Percentiles rank a stretch among this genome's conserved stretches.
Evolutionary conservation across 2,113 vertebrate genomes (phyloP).

Genomic region (Microtus richardsoni): DNA sequence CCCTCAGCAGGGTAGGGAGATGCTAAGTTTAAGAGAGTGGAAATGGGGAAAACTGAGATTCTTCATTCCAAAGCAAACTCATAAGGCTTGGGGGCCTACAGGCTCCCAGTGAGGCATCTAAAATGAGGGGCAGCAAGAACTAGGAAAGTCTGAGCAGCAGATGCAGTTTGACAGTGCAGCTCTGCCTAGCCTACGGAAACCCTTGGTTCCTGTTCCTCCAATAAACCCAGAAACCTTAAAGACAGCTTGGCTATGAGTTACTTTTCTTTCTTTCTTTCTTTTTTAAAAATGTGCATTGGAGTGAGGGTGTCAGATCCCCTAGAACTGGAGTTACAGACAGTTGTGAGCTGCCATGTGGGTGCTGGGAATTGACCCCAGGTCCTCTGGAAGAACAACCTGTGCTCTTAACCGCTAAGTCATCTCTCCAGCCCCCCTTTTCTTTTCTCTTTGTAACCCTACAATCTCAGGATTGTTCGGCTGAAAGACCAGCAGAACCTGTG

Average conservation of each 20-base stretch:
- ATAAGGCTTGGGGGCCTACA: background rate
- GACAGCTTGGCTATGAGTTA: background rate
- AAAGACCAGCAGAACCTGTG: background rate
- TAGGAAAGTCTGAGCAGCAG: background rate
- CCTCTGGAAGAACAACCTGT: background rate
- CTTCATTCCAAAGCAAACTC: background rate
- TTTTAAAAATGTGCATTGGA: background rate
- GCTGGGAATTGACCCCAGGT: background rate
- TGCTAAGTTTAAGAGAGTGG: background rate
- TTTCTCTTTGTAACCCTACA: background rate
- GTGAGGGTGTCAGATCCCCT: background rate
- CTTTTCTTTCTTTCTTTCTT: background rate
- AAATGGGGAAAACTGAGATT: background rate
- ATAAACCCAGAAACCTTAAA: background rate
- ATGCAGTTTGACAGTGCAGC: background rate
- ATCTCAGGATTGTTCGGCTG: background rate
- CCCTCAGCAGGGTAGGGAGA: too few relatives aligned
- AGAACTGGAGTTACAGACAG: background rate
- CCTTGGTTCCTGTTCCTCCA: background rate
- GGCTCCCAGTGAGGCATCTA: background rate
- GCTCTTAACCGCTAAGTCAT: background rate
- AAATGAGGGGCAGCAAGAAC: background rate
- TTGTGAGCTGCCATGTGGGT: background rate
- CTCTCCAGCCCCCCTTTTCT: background rate
- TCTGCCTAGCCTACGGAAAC: background rate